A percentile compares a stretch with the other conserved stretches of the same genome.
These are phyloP conservation scores for Cotesia chilonis DNA, from an alignment of 1,140 invertebrate species.

Conservation along the genomic window DNA sequence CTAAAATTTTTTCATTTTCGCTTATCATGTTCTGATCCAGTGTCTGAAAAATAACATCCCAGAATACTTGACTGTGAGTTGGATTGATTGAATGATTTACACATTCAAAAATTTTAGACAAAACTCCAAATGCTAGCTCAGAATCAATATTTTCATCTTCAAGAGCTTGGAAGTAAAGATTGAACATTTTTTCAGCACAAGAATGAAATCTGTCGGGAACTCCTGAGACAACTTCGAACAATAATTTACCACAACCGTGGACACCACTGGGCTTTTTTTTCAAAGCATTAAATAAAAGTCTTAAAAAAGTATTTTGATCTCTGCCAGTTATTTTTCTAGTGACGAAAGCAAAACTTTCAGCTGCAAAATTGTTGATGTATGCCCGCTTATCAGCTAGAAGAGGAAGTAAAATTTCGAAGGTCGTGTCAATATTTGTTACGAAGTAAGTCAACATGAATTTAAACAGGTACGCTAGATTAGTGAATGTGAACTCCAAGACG, in stretches of 20 bases:
- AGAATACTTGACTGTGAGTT: slow-evolving; percentile 71
- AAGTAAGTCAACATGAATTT: slow-evolving; percentile 86
- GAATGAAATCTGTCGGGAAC: slow-evolving; percentile 84
- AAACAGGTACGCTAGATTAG: slow-evolving; percentile 86
- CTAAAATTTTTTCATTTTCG: slow-evolving; percentile 32
- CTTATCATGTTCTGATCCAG: slow-evolving; percentile 38
- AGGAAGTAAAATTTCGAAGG: slow-evolving; percentile 79
- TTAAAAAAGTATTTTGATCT: slow-evolving; percentile 79
- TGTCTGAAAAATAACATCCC: slow-evolving; percentile 61
- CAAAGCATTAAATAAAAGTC: slow-evolving; percentile 75
- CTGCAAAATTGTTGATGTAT: slow-evolving; percentile 92
- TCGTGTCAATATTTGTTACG: slow-evolving; percentile 78
- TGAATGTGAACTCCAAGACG: slow-evolving; percentile 82
- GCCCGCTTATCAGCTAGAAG: slow-evolving; percentile 77
- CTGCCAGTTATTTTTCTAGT: slow-evolving; percentile 79
- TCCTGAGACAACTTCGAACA: slow-evolving; percentile 88
- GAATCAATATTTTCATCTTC: slow-evolving; percentile 66
- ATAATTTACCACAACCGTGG: slow-evolving; percentile 79
- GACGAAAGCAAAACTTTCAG: slow-evolving; percentile 92
- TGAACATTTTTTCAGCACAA: slow-evolving; percentile 73
- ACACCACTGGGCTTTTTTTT: slow-evolving; percentile 72
- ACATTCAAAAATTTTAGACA: slow-evolving; percentile 70
- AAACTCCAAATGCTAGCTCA: slow-evolving; percentile 70
- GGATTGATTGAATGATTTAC: slow-evolving; percentile 68
- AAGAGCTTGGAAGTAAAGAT: slow-evolving; percentile 71